Percentiles rank a stretch among this genome's conserved stretches.
Conservation (phyloP, 1,140 invertebrate species). For the Drosophila mojavensis region DNA sequence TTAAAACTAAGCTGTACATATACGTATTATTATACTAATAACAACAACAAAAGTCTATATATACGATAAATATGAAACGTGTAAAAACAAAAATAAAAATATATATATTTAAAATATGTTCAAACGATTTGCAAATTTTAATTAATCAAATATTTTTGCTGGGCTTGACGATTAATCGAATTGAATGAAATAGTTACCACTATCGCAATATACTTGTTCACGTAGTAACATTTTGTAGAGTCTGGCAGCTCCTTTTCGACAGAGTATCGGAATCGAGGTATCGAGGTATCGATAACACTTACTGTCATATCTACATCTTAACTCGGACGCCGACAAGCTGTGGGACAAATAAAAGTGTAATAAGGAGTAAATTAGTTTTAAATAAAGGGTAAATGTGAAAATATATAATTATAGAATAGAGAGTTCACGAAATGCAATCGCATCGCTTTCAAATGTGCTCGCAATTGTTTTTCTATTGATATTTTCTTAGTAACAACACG, state of each 20-base stretch:
- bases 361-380: conserved; percentile 9
- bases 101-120: conserved; percentile 79
- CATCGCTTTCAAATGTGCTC: neutral
- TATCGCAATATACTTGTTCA: neutral
- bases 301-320: conserved; percentile 2
- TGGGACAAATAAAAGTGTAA: conserved; percentile 10
- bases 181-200: too few species aligned
- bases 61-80: conserved; percentile 75
- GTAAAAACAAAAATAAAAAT: conserved; percentile 78
- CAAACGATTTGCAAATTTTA: conserved; percentile 21
- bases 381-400: conserved; percentile 24
- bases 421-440: neutral
- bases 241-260: conserved; percentile 11
- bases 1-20: conserved; percentile 72
- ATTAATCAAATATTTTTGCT: neutral
- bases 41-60: conserved; percentile 60
- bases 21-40: conserved; percentile 66
- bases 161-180: neutral
- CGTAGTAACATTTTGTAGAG: neutral
- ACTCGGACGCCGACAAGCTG: conserved; percentile 30
- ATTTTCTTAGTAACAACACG: conserved; percentile 13
- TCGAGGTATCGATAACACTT: conserved; percentile 6
- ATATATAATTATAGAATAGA: too few species aligned
- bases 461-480: neutral
- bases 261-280: conserved; percentile 16